Evolutionary conservation across 2,113 vertebrate species (phyloP).

Genomic region (Talpa occidentalis): DNA sequence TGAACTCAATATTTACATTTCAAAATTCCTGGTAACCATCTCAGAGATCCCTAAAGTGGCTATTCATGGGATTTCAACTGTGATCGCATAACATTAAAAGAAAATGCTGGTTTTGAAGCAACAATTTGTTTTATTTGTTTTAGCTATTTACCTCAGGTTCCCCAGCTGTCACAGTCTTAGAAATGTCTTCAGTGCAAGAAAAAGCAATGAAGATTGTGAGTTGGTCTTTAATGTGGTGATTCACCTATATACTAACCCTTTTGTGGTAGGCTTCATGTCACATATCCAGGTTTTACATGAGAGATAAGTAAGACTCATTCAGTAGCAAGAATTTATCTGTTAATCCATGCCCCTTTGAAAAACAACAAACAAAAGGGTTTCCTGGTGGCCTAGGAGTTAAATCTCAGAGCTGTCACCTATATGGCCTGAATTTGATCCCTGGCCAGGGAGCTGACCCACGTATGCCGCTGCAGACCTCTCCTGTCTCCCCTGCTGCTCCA

Average conservation of each 20-base stretch:
- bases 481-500: no score
- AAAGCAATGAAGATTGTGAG: background rate
- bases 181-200: background rate
- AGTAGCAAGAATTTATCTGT: constrained; percentile 43
- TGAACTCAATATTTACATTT: constrained; percentile 35
- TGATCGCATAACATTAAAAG: constrained; percentile 35
- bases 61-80: constrained; percentile 12
- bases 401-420: no score
- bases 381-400: no score
- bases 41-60: background rate
- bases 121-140: constrained; percentile 47
- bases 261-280: background rate
- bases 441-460: no score
- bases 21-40: constrained; percentile 47
- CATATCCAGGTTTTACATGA: background rate
- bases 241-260: background rate
- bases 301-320: background rate
- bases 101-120: constrained; percentile 26
- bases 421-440: no score
- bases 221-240: constrained; percentile 27
- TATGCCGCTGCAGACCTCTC: no score
- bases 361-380: no score
- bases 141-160: constrained; percentile 31
- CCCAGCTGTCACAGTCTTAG: background rate
- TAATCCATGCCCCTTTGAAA: background rate